Evolutionary conservation across 2,113 vertebrate species (phyloP).

Genomic region (Illadopsis cleaveri): DNA sequence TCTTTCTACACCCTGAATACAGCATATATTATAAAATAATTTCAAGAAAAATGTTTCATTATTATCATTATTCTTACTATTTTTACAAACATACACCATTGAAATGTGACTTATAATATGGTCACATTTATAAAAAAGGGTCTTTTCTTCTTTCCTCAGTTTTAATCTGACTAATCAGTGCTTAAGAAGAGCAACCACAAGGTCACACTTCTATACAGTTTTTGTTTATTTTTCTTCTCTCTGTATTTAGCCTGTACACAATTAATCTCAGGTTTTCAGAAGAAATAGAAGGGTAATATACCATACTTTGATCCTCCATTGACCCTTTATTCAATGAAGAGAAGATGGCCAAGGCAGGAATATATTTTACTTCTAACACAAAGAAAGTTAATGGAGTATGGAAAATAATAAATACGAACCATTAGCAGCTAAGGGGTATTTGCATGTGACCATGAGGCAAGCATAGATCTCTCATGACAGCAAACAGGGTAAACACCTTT

Average conservation of each 20-base stretch:
- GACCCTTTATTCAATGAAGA: background rate
- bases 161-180: background rate
- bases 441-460: background rate
- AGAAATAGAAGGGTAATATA: background rate
- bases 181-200: background rate
- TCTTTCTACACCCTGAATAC: background rate
- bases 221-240: background rate
- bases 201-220: background rate
- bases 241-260: background rate
- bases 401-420: background rate
- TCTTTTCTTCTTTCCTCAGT: background rate
- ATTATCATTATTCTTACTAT: background rate
- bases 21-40: background rate
- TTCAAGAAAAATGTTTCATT: background rate
- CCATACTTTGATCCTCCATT: background rate
- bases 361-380: background rate
- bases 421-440: background rate
- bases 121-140: background rate
- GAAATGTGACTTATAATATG: background rate
- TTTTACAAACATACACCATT: background rate
- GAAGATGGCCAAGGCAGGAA: background rate
- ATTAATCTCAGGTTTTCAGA: background rate
- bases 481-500: rapidly evolving
- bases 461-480: background rate
- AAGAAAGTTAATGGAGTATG: background rate